A percentile compares a stretch with the other conserved stretches of the same genome.
These are phyloP conservation scores for Candoia aspera DNA, from an alignment of 2,113 vertebrate species.

Conservation along the genomic window DNA sequence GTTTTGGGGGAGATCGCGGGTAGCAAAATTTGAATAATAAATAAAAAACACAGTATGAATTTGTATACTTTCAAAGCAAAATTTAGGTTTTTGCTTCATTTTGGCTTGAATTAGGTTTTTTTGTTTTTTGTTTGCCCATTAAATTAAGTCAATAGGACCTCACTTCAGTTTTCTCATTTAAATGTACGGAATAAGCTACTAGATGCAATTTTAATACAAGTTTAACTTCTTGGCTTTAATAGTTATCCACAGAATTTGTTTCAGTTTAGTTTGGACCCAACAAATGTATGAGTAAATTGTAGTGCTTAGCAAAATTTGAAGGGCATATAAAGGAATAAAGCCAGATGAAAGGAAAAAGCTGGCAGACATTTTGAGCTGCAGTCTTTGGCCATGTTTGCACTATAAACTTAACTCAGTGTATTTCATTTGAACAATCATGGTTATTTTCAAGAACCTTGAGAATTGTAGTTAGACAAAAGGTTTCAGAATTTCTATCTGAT, in stretches of 20 bases:
- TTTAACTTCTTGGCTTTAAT: conserved; percentile 66
- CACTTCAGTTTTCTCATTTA: conserved; percentile 56
- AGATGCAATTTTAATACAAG: conserved; percentile 71
- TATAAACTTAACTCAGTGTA: not conserved
- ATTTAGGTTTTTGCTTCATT: not conserved
- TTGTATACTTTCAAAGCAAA: conserved; percentile 20
- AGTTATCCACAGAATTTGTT: conserved; percentile 55
- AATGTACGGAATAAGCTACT: conserved; percentile 57
- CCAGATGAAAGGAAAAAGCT: conserved; percentile 10
- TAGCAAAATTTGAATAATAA: too few species aligned
- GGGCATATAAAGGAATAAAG: conserved; percentile 26
- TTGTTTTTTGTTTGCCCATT: too few species aligned
- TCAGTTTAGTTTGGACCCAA: conserved; percentile 63
- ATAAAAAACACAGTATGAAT: conserved; percentile 17
- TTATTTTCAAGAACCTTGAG: not conserved
- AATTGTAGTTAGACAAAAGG: not conserved
- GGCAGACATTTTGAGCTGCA: not conserved
- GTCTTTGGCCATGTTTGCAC: not conserved
- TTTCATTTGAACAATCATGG: not conserved
- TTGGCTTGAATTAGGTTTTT: not conserved
- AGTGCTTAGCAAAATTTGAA: conserved; percentile 48
- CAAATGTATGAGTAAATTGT: conserved; percentile 50
- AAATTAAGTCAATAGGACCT: conserved; percentile 62
- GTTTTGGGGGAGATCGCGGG: too few species aligned
- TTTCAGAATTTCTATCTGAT: not conserved